Percentiles rank a stretch among this genome's conserved stretches.
Evolutionary conservation across 2,888 invertebrate species (phyloP).

Genomic region (Drosophila ezoana): DNA sequence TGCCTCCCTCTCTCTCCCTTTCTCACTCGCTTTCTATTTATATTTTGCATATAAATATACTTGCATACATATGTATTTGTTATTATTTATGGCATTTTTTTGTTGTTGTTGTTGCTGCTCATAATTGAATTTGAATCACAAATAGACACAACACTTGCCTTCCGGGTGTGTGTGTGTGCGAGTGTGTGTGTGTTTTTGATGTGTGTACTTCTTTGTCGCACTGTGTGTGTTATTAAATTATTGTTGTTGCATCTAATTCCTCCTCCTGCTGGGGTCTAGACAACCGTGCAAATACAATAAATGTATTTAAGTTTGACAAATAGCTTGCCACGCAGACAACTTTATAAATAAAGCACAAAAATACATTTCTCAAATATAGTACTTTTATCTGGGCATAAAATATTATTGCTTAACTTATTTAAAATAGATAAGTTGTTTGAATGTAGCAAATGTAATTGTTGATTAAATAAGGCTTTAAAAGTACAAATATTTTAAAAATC

Average conservation of each 20-base stretch:
- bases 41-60: slow-evolving; percentile 23
- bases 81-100: slow-evolving; percentile 67
- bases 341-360: slow-evolving; percentile 25
- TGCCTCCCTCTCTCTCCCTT: slow-evolving; percentile 8
- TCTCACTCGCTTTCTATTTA: slow-evolving; percentile 18
- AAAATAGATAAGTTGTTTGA: background rate
- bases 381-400: slow-evolving; percentile 5
- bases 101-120: slow-evolving; percentile 55
- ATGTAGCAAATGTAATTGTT: too few species aligned
- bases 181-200: slow-evolving; percentile 23
- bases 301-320: slow-evolving; percentile 71
- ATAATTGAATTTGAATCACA: slow-evolving; percentile 76
- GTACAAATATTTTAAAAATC: too few species aligned
- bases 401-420: slow-evolving; percentile 6
- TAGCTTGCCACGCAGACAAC: slow-evolving; percentile 43
- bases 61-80: slow-evolving; percentile 36
- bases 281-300: slow-evolving; percentile 59
- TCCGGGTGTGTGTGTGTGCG: slow-evolving; percentile 16
- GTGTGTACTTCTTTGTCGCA: slow-evolving; percentile 30
- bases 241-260: slow-evolving; percentile 50
- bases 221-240: slow-evolving; percentile 66
- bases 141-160: slow-evolving; percentile 67
- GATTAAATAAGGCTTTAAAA: too few species aligned
- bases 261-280: slow-evolving; percentile 50
- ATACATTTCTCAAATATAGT: background rate